phyloP scores from a whole-genome alignment of 2,113 vertebrate species.

The Corythaixoides concolor region DNA sequence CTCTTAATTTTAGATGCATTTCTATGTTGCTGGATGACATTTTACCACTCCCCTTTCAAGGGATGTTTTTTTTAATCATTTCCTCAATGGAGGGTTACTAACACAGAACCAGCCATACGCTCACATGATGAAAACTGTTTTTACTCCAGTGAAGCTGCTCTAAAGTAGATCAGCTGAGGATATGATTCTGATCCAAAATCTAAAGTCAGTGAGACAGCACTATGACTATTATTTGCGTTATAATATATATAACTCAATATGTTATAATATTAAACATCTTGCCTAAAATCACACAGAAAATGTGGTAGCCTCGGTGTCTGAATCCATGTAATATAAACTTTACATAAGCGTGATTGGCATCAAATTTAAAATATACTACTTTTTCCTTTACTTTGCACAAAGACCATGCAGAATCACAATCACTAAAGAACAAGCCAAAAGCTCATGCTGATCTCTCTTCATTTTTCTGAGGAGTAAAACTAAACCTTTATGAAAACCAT shows the following conservation, averaged over 20 bases:
- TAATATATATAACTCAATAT: no score
- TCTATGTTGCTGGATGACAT: neutral
- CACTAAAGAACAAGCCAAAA: neutral
- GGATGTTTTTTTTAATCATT: neutral
- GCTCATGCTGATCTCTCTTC: neutral
- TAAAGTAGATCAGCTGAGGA: neutral
- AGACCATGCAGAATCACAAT: neutral
- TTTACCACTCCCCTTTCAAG: neutral
- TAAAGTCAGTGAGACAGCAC: neutral
- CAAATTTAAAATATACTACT: neutral
- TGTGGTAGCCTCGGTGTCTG: neutral
- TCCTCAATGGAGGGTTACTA: neutral
- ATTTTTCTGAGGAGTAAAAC: neutral
- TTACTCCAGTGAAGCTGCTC: neutral
- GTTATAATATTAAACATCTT: neutral
- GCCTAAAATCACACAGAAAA: neutral
- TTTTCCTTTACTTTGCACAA: neutral
- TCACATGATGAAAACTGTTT: neutral
- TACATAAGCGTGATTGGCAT: neutral
- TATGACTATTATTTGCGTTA: neutral
- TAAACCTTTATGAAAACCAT: neutral
- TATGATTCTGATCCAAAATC: neutral
- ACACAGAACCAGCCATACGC: neutral
- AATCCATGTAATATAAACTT: neutral
- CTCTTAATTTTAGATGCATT: neutral